These are phyloP conservation scores for Halictus ligatus DNA, from an alignment of 2,888 invertebrate genomes.

Conservation along the genomic window DNA sequence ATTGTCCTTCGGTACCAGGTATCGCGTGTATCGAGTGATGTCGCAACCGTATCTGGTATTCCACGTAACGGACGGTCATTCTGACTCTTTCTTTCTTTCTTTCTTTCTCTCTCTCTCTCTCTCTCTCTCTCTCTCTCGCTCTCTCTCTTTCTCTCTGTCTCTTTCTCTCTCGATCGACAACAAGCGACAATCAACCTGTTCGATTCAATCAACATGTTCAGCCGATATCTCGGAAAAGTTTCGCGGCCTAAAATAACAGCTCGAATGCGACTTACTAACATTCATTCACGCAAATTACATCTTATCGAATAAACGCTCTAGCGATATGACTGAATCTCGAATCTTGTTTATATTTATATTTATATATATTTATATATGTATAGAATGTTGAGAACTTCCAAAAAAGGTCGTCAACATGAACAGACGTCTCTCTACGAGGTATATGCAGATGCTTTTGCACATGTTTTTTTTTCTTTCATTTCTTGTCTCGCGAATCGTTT, in stretches of 20 bases:
- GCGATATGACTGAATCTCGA: conserved; percentile 45
- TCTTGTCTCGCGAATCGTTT: neutral
- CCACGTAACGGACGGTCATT: conserved; percentile 35
- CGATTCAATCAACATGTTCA: conserved; percentile 30
- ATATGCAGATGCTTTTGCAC: conserved; percentile 12
- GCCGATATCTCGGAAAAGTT: conserved; percentile 25
- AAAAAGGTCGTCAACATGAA: conserved; percentile 29
- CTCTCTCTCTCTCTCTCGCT: conserved; percentile 32
- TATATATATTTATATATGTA: conserved; percentile 15
- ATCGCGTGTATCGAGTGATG: conserved; percentile 25
- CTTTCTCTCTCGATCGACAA: conserved; percentile 25
- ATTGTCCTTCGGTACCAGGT: conserved; percentile 5
- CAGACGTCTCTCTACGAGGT: conserved; percentile 34
- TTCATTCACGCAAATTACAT: conserved; percentile 37
- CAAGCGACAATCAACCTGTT: conserved; percentile 41
- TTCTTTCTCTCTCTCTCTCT: neutral
- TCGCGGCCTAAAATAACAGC: conserved; percentile 17
- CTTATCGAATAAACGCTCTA: conserved; percentile 53
- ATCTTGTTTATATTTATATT: conserved; percentile 24
- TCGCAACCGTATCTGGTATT: conserved; percentile 35
- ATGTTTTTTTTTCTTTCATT: conserved; percentile 22
- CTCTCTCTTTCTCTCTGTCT: conserved; percentile 29
- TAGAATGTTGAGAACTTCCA: conserved; percentile 30
- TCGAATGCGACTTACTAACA: conserved; percentile 39
- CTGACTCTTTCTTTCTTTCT: conserved; percentile 22